These are phyloP conservation scores for Poecilia wingei DNA, from an alignment of 2,797 vertebrate genomes.

Conservation along the genomic window DNA sequence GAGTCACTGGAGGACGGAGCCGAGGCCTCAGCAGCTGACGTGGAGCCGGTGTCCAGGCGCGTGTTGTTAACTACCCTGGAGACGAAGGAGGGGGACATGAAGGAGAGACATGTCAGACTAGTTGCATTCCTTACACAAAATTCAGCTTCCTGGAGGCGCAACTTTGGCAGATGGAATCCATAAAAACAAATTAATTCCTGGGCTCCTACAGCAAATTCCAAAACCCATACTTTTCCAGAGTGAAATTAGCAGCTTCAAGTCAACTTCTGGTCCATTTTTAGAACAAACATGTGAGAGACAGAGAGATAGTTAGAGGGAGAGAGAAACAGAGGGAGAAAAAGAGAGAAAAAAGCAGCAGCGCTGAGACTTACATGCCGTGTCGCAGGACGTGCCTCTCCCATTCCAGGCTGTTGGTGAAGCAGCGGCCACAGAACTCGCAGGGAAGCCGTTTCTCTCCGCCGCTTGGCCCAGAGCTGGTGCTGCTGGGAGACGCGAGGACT, in stretches of 20 bases:
- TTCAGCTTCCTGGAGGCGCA: background rate
- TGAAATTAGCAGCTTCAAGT: background rate
- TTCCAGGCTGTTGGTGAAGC: constrained; percentile 91
- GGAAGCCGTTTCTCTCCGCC: constrained; percentile 88
- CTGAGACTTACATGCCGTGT: constrained; percentile 93
- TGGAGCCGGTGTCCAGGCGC: constrained; percentile 65
- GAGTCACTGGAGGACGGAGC: constrained; percentile 65
- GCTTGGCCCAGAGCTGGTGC: constrained; percentile 73
- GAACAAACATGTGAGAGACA: background rate
- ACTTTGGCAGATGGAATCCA: background rate
- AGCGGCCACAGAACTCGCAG: constrained; percentile 96
- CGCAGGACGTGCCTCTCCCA: constrained; percentile 97
- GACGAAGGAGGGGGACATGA: constrained; percentile 6
- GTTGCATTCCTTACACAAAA: background rate
- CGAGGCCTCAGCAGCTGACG: constrained; percentile 62
- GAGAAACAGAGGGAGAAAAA: background rate
- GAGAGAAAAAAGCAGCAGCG: background rate
- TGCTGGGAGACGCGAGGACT: constrained; percentile 80
- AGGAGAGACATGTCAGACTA: background rate
- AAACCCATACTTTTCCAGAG: background rate
- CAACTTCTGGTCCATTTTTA: constrained; percentile 1
- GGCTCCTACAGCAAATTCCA: too few relatives aligned
- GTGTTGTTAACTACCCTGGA: constrained; percentile 76
- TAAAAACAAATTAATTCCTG: background rate
- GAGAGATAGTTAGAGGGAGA: too few relatives aligned